A percentile compares a stretch with the other conserved stretches of the same genome.
Evolutionary conservation across 2,113 vertebrate genomes (phyloP).

Genomic region (Scopus umbretta): DNA sequence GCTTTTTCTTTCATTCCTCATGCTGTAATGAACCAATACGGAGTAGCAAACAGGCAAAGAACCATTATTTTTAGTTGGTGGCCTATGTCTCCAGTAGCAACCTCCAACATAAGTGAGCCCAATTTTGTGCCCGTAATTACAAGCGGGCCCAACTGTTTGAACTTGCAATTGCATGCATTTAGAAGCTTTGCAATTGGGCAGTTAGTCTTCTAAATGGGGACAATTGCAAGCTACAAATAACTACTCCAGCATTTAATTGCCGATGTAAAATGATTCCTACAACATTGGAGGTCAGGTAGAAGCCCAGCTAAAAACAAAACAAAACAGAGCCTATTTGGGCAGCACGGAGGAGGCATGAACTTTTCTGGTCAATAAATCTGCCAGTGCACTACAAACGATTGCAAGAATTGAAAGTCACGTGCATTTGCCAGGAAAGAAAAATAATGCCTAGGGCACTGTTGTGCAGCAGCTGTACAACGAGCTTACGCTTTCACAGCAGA

Average conservation of each 20-base stretch:
- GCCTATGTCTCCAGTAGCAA: constrained; percentile 12
- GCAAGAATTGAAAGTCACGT: neutral
- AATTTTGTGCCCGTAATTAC: constrained; percentile 46
- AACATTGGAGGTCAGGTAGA: constrained; percentile 44
- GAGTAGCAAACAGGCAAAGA: neutral
- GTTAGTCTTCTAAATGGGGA: constrained; percentile 64
- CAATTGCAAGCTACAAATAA: constrained; percentile 55
- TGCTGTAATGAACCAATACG: neutral
- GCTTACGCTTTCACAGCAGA: neutral
- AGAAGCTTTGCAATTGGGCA: constrained; percentile 49
- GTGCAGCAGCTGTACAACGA: neutral
- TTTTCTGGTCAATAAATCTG: constrained; percentile 8
- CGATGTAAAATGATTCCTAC: constrained; percentile 15
- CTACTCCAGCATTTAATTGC: constrained; percentile 52
- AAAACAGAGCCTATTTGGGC: neutral
- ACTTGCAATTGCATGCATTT: constrained; percentile 54
- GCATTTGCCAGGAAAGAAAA: neutral
- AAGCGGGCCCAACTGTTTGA: constrained; percentile 33
- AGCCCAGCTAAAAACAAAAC: neutral
- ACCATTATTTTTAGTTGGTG: neutral
- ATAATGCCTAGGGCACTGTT: neutral
- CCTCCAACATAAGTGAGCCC: neutral
- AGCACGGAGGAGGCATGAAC: neutral
- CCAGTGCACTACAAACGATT: neutral
- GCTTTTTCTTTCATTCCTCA: neutral